phyloP scores from a whole-genome alignment of 1,140 invertebrate species.

The Ooceraea biroi region DNA sequence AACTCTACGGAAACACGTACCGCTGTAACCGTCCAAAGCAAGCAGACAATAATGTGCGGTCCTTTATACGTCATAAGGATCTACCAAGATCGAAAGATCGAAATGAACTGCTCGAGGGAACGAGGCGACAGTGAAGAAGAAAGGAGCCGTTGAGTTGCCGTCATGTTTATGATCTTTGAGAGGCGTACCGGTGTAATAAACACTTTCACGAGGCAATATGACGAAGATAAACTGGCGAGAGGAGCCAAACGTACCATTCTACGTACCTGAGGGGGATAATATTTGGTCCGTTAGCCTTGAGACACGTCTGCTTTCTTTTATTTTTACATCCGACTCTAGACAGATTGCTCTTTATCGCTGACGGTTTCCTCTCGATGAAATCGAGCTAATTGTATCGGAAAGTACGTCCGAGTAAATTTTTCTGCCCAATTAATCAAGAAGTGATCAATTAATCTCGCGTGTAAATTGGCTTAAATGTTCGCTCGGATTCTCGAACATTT shows the following conservation, averaged over 20 bases:
- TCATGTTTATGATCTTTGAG: constrained; percentile 18
- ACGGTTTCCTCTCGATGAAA: constrained; percentile 17
- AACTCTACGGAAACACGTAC: neutral
- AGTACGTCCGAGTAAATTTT: neutral
- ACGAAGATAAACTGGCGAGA: constrained; percentile 17
- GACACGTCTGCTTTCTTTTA: constrained; percentile 67
- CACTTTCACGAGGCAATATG: constrained; percentile 21
- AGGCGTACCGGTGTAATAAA: constrained; percentile 20
- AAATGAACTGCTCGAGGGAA: neutral
- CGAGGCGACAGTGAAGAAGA: neutral
- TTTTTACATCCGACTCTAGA: constrained; percentile 71
- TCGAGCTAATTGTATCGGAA: neutral
- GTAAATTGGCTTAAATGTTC: neutral
- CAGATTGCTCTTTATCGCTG: neutral
- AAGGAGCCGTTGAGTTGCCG: neutral
- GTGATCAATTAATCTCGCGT: too few relatives aligned
- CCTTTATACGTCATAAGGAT: neutral
- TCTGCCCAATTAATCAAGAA: neutral
- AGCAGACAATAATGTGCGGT: neutral
- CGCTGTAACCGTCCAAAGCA: neutral
- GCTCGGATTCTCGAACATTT: too few relatives aligned
- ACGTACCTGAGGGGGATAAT: constrained; percentile 62
- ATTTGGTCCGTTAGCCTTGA: constrained; percentile 66
- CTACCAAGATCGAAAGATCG: neutral
- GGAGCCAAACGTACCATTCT: constrained; percentile 25